Conservation (phyloP, 2,797 vertebrate genomes). For the Lycodopsis pacificus region DNA sequence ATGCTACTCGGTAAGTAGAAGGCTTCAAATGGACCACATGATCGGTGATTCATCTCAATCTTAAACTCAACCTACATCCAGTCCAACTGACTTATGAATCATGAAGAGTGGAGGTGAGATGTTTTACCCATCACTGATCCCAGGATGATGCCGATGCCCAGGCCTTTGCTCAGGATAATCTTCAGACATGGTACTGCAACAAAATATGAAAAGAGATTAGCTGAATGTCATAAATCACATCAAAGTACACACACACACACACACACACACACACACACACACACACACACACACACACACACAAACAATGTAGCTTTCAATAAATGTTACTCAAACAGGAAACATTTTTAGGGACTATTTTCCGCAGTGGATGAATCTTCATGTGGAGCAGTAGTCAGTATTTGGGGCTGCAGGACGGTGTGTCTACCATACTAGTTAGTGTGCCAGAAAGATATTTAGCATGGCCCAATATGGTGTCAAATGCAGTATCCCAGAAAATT, state of each 20-base stretch:
- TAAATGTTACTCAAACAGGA: background rate
- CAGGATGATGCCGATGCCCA: slow-evolving; percentile 91
- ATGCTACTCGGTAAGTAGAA: no score
- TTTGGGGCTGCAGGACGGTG: background rate
- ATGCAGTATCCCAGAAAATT: no score
- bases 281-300: background rate
- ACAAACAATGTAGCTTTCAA: background rate
- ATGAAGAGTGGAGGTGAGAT: background rate
- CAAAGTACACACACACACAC: background rate
- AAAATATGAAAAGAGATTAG: background rate
- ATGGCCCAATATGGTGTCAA: no score
- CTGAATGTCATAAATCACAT: background rate
- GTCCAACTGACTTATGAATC: background rate
- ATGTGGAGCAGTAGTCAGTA: background rate
- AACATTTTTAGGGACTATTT: no score
- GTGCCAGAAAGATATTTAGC: no score
- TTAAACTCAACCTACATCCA: background rate
- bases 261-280: background rate
- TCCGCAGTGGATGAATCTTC: background rate
- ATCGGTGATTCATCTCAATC: no score
- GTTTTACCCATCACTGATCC: slow-evolving; percentile 90
- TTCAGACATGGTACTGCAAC: slow-evolving; percentile 90
- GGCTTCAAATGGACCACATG: background rate
- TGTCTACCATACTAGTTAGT: background rate
- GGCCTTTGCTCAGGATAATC: slow-evolving; percentile 89